phyloP scores from a whole-genome alignment of 2,888 invertebrate species.

The Bellardia bayeri region DNA sequence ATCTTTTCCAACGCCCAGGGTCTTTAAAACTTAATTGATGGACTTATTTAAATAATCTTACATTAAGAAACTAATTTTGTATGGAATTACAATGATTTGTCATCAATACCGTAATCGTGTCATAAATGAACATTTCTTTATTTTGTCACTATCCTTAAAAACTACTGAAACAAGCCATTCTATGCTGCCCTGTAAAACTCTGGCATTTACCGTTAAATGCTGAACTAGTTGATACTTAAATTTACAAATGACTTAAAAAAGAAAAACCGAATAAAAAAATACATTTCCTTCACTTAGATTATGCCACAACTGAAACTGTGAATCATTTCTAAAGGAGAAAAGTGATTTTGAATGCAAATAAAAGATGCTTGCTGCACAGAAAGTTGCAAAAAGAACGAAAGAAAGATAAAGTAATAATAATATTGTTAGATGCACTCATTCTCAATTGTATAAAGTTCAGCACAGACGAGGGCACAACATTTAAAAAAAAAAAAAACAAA shows the following conservation, averaged over 20 bases:
- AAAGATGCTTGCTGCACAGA: not conserved
- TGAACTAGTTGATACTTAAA: conserved; percentile 16
- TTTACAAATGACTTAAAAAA: not conserved
- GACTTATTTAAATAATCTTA: too few species aligned
- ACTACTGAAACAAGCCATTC: too few species aligned
- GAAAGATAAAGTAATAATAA: conserved; percentile 23
- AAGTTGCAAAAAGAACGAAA: not conserved
- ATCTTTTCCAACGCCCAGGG: too few species aligned
- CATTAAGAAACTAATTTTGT: too few species aligned
- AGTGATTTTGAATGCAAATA: conserved; percentile 50
- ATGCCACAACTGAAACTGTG: conserved; percentile 20
- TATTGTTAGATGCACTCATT: conserved; percentile 21
- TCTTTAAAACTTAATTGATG: too few species aligned
- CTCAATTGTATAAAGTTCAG: conserved; percentile 11
- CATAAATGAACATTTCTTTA: too few species aligned
- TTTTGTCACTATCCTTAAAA: too few species aligned
- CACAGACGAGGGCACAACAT: not conserved
- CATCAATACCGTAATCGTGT: too few species aligned
- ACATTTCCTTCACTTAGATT: conserved; percentile 19
- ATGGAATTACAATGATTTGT: too few species aligned
- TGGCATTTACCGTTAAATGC: not conserved
- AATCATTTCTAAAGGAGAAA: not conserved
- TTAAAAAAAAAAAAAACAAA: not conserved
- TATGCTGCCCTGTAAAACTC: not conserved
- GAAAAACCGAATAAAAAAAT: not conserved